Base-by-base conservation (phyloP, 2,113 vertebrate species). In the Hippolais icterina region DNA sequence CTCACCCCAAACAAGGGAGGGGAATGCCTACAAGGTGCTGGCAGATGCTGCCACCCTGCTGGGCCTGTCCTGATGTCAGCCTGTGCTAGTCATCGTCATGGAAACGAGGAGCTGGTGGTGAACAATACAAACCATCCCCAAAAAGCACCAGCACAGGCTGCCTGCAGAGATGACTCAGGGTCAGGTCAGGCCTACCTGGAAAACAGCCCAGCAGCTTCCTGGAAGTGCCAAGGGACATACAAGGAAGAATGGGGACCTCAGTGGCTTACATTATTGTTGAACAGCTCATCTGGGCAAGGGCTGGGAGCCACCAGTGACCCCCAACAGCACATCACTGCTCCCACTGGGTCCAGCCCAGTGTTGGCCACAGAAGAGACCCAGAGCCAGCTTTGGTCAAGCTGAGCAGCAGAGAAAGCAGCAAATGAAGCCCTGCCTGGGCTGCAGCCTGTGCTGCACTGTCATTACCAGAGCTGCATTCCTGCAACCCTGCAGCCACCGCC, bases 401-500 rank as follows among this genome's bases (percentile, higher is more conserved):
- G 71, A 63, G 50, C 31, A 27, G 19, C 47, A 7, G 23, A 28
- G 35, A 31, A 64, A 60, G 46, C 2, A 31, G 37, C 25, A 59
- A 59, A 50, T 1, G 18, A 25, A 14, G 41, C 47, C 25, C 46
- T 39, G 39, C 39, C 28, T 37, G 41, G 37, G 66, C 47, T 50
- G 8, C 27, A 12, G 18, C 3, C 3, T 5, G 22, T 19, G 21
- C 70, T 24, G 12, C 4, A 1, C 15, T 49, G 69, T 42, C 53
- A 6, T 15, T 63, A n/a, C 49, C 12, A 8, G 46, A 81, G 79
- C 33, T 8, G 21, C 61, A 33, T n/a, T 18, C 17, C 35, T 18
- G 61, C 35, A n/a, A 1, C 24, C 54, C 50, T 27, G 1, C 2
- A 17, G 69, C 59, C 69, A 27, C 52, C 0, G 0, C 46, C 3